Evolutionary conservation across 1,140 invertebrate genomes (phyloP).

Genomic region (Zaprionus taronus): DNA sequence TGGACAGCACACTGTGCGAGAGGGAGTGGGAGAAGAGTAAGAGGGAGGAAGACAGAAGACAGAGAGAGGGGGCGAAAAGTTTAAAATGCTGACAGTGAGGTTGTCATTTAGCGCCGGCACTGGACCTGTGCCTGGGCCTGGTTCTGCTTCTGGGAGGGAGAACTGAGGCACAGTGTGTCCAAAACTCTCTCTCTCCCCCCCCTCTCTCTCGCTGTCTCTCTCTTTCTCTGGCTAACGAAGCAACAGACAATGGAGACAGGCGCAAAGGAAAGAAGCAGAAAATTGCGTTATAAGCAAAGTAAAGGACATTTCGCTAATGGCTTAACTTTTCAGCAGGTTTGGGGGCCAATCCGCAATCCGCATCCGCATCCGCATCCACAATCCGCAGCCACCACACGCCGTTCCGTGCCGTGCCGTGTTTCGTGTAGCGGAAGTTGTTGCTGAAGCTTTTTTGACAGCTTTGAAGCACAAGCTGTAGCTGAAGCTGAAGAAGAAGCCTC

Average conservation of each 20-base stretch:
- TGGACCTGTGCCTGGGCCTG: neutral
- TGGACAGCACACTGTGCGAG: constrained; percentile 29
- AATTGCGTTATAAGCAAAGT: constrained; percentile 82
- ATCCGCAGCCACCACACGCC: neutral
- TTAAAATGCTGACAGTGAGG: constrained; percentile 77
- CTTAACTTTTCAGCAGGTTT: constrained; percentile 74
- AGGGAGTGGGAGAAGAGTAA: too few relatives aligned
- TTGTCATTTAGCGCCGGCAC: constrained; percentile 66
- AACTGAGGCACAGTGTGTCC: constrained; percentile 48
- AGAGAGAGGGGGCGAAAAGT: constrained; percentile 44
- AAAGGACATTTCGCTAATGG: constrained; percentile 82
- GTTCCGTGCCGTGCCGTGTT: constrained; percentile 3
- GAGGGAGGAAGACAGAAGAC: neutral
- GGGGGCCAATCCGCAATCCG: constrained; percentile 11
- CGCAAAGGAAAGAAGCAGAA: constrained; percentile 62
- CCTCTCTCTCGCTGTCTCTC: neutral
- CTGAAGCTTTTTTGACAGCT: constrained; percentile 78
- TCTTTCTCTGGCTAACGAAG: constrained; percentile 52
- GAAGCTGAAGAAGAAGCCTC: constrained; percentile 28
- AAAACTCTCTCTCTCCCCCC: constrained; percentile 33
- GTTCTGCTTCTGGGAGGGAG: too few relatives aligned
- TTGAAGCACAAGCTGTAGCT: constrained; percentile 35
- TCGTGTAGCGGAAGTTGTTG: constrained; percentile 76
- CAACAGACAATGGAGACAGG: constrained; percentile 68
- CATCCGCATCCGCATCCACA: neutral